phyloP scores from a whole-genome alignment of 2,888 invertebrate genomes.

The Xestia ashworthii region DNA sequence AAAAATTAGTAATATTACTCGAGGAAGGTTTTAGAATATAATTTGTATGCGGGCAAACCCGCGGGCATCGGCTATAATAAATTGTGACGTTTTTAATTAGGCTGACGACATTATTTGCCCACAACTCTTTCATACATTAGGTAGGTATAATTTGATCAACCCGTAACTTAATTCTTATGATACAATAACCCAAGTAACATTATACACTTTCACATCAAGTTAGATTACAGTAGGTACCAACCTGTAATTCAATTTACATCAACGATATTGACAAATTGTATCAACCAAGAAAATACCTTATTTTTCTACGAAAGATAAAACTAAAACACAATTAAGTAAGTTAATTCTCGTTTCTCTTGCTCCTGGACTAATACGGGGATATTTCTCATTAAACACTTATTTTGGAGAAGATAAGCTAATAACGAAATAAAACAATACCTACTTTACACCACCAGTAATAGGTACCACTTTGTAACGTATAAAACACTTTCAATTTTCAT shows the following conservation, averaged over 20 bases:
- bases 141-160: neutral
- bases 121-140: no score
- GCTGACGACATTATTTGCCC: neutral
- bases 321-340: slow-evolving; percentile 16
- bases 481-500: slow-evolving; percentile 12
- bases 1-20: neutral
- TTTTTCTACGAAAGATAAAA: neutral
- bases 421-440: slow-evolving; percentile 28
- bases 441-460: slow-evolving; percentile 4
- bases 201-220: neutral
- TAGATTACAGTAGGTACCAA: neutral
- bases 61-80: no score
- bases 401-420: slow-evolving; percentile 22
- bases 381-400: slow-evolving; percentile 42
- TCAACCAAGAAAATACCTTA: neutral
- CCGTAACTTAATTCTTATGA: neutral
- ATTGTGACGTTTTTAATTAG: neutral
- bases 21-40: no score
- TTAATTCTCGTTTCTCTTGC: slow-evolving; percentile 23
- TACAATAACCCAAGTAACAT: neutral
- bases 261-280: slow-evolving; percentile 26
- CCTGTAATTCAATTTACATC: slow-evolving; percentile 37
- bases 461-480: slow-evolving; percentile 17
- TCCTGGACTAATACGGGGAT: slow-evolving; percentile 2
- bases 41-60: no score